Evolutionary conservation across 2,113 vertebrate species (phyloP).

Genomic region (Bolborhynchus lineola): DNA sequence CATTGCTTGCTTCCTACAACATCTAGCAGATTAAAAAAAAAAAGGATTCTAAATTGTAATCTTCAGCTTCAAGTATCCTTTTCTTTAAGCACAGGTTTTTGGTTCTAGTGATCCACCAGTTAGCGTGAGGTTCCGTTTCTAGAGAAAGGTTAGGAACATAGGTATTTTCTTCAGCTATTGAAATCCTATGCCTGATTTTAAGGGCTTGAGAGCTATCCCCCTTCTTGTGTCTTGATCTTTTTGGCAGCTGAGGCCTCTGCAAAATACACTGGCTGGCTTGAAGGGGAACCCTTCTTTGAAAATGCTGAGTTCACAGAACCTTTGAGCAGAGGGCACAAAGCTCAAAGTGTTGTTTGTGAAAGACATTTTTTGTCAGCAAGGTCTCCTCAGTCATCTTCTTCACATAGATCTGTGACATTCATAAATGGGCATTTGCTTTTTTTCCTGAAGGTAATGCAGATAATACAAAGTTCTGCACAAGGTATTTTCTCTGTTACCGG

Average conservation of each 20-base stretch:
- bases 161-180: not conserved
- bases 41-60: not conserved
- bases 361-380: not conserved
- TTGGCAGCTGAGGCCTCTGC: not conserved
- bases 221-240: not conserved
- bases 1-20: not conserved
- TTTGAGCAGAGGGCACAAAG: not conserved
- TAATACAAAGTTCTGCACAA: not conserved
- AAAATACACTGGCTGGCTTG: not conserved
- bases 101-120: not conserved
- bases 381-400: not conserved
- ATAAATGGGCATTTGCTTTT: not conserved
- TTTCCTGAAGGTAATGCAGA: not conserved
- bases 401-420: not conserved
- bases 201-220: not conserved
- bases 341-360: not conserved
- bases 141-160: not conserved
- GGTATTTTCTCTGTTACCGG: not conserved
- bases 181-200: not conserved
- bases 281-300: not conserved
- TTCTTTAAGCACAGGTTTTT: not conserved
- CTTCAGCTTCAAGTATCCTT: not conserved
- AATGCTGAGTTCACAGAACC: constrained; percentile 1
- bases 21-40: not conserved
- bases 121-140: not conserved